A percentile compares a stretch with the other conserved stretches of the same genome.
Conservation (phyloP, 2,888 invertebrate genomes). For the Xanthorhoe spadicearia region DNA sequence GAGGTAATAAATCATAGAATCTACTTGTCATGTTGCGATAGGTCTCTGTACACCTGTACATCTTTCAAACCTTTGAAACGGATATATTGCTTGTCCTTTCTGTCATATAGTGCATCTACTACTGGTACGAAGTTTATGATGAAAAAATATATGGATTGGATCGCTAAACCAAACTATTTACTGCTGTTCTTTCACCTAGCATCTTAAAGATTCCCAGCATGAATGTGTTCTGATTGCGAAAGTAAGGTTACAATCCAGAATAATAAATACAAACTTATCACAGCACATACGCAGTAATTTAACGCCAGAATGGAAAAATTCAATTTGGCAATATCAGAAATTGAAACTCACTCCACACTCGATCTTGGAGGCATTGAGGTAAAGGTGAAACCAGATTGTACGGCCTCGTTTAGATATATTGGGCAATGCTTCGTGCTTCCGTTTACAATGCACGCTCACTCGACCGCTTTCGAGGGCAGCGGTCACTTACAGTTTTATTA, state of each 20-base stretch:
- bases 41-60: constrained; percentile 42
- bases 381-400: constrained; percentile 70
- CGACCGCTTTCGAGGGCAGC: constrained; percentile 36
- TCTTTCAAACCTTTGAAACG: constrained; percentile 30
- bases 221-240: too few species aligned
- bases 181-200: too few species aligned
- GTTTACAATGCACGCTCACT: constrained; percentile 60
- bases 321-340: constrained; percentile 54
- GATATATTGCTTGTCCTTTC: constrained; percentile 39
- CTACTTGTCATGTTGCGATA: constrained; percentile 45
- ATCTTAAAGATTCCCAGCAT: too few species aligned
- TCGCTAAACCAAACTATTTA: neutral
- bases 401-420: constrained; percentile 71
- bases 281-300: too few species aligned
- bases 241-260: too few species aligned
- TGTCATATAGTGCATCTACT: constrained; percentile 27
- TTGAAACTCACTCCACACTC: constrained; percentile 45
- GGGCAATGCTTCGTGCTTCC: constrained; percentile 74
- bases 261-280: too few species aligned
- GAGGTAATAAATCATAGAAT: constrained; percentile 47
- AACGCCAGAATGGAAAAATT: constrained; percentile 27
- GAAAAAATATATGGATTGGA: constrained; percentile 2
- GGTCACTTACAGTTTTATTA: constrained; percentile 24
- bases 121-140: constrained; percentile 31
- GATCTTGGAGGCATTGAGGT: constrained; percentile 60